Evolutionary conservation across 2,888 invertebrate genomes (phyloP), one percentile per base, ranked within the genome.

Genomic region (Dermolepida albohirtum): DNA sequence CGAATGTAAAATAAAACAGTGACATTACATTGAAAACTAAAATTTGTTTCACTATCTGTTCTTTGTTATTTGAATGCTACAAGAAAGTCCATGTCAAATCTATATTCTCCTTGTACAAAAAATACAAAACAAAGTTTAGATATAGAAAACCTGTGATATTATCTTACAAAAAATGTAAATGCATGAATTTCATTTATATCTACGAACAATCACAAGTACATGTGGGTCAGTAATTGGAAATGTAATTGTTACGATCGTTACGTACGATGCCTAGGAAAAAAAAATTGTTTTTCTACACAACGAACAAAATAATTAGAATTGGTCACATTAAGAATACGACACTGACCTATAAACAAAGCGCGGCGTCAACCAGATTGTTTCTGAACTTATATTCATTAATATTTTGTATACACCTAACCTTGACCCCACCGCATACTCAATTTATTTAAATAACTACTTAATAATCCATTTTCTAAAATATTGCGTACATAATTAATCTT

Each of bases 321-420:
- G 47, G 16, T 47, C 47, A 47, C 59, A 62, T 62, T 62, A 62
- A 29, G 47, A 47, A 62, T 62, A 47, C 59, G 64, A 64, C 64
- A 64, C 54, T 64, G 64, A 64, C 64, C 64, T 22, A 64, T 43
- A 62, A 62, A 62, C 34, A 62, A 47, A 29, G 47, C 47, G 34
- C 47, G 29, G 47, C 59, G 34, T 34, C 47, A 44, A 16, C 34
- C 47, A 47, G 47, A 62, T 62, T 47, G 47, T 34, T 62, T 62
- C 34, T 11, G 47, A 47, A 47, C 34, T 64, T 43, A 41, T n/a
- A 34, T 43, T 64, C 54, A 64, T 64, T 64, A 64, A 64, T 64
- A 64, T 64, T 64, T 64, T 52, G 54, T 34, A 52, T 29, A 44
- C 54, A 54, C 27, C 1, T 40, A 27, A 54, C 64, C 54, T 64